Base-by-base conservation (phyloP, 2,888 invertebrate species). In the Parnassius mnemosyne region DNA sequence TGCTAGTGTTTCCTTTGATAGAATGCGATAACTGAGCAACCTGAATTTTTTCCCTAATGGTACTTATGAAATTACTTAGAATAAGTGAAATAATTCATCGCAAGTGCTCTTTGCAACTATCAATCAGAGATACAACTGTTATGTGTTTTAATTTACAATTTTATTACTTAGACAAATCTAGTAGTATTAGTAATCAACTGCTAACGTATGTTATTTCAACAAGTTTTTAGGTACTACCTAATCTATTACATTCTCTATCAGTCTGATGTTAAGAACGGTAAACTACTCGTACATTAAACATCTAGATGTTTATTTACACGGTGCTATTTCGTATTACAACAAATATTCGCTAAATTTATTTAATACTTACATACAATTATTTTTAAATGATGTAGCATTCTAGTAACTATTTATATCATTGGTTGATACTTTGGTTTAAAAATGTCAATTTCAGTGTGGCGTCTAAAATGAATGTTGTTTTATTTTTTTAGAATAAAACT, bases 251-350 rank as follows among this genome's bases (percentile, higher is more conserved):
- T 76, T 79, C 66, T 75, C 84, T 87, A 88, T 89, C 88, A 89
- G 88, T 89, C 88, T 86, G 89, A 80, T 78, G 75, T 82, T 74
- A 85, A 84, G 83, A 85, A 80, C 78, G 76, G 69, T 81, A 73
- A 12, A 60, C 56, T 63, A 63, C 34, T 34, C 34, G 34, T 34
- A 34, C 58, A 1, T 43, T 41, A 20, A 56, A 42, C 50, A 61
- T 53, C 50, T 62, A 62, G 13, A n/a, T 51, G 12, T 49, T 53
- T 62, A 63, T 63, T 20, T 63, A 63, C 58, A 63, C 10, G 7
- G 34, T 7, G 3, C 34, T 34, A 34, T 49, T 49, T 13, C 16
- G 49, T 49, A 13, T 9, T 49, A 11, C n/a, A n/a, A 46, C n/a
- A 3, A 46, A 49, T 9, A 49, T 49, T 13, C 7, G 3, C 13